Conservation (phyloP, 2,113 vertebrate species). For the Rhinolophus sinicus region DNA sequence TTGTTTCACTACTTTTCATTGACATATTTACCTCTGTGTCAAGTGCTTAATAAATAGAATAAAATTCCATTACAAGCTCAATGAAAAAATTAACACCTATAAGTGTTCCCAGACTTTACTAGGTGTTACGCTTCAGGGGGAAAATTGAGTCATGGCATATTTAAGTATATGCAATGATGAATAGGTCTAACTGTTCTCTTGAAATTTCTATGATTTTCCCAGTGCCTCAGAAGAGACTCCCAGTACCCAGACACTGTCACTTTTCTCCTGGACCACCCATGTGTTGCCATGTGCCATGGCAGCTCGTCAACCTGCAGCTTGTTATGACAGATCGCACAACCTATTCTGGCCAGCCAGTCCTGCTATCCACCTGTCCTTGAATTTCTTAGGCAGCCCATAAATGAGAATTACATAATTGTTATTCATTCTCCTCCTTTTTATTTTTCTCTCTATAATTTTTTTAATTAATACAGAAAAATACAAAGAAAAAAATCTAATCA, state of each 20-base stretch:
- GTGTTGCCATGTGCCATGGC: neutral
- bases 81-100: constrained; percentile 66
- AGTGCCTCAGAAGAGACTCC: constrained; percentile 28
- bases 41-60: constrained; percentile 50
- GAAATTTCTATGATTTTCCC: constrained; percentile 48
- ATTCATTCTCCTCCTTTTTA: constrained; percentile 19
- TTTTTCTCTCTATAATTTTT: neutral
- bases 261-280: constrained; percentile 50
- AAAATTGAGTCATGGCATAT: constrained; percentile 60
- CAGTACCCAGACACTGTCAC: neutral
- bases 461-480: neutral
- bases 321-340: neutral
- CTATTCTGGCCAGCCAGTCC: neutral
- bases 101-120: constrained; percentile 71
- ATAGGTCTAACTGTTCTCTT: constrained; percentile 63
- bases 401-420: neutral
- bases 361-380: constrained; percentile 34
- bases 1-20: constrained; percentile 48
- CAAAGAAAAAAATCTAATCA: constrained; percentile 18
- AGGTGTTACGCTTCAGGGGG: constrained; percentile 69
- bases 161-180: constrained; percentile 53
- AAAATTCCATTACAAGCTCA: constrained; percentile 67
- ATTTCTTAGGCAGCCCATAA: constrained; percentile 40
- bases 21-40: neutral
- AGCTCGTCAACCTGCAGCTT: neutral